Percentiles rank a stretch among this genome's conserved stretches.
Evolutionary conservation across 2,113 vertebrate species (phyloP).

Genomic region (Enhydra lutris): DNA sequence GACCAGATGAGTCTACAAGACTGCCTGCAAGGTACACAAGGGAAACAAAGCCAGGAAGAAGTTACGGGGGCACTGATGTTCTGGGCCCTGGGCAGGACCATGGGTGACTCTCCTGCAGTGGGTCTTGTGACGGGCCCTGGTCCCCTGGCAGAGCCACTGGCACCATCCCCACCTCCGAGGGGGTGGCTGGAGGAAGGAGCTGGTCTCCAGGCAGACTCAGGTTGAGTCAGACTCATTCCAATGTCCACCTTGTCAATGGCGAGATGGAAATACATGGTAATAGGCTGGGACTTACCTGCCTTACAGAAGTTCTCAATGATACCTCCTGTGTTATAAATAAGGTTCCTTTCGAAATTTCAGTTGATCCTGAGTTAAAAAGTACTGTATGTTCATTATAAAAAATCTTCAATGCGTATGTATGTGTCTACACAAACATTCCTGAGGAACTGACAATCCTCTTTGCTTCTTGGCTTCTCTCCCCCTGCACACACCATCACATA

Average conservation of each 20-base stretch:
- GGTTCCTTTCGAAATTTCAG: not conserved
- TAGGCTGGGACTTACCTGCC: not conserved
- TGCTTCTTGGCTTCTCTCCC: not conserved
- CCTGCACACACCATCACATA: too few species aligned
- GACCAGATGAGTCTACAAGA: conserved; percentile 88
- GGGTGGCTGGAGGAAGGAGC: not conserved
- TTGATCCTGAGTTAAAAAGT: not conserved
- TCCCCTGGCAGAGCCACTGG: not conserved
- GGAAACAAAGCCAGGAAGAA: not conserved
- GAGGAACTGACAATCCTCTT: not conserved
- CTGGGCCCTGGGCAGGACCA: not conserved
- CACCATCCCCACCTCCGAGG: too few species aligned
- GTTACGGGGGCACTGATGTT: fast-evolving
- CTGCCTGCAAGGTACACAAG: conserved; percentile 81
- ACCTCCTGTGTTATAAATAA: not conserved
- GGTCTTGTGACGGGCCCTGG: too few species aligned
- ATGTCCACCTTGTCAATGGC: too few species aligned
- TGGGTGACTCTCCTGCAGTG: fast-evolving
- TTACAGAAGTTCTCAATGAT: not conserved
- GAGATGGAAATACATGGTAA: not conserved
- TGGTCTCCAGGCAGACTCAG: not conserved
- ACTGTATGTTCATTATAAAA: not conserved
- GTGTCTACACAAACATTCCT: not conserved
- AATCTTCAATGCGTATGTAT: not conserved
- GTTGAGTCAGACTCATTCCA: not conserved